Evolutionary conservation across 2,888 invertebrate species (phyloP).

Genomic region (Cryptocheilus praepositus): DNA sequence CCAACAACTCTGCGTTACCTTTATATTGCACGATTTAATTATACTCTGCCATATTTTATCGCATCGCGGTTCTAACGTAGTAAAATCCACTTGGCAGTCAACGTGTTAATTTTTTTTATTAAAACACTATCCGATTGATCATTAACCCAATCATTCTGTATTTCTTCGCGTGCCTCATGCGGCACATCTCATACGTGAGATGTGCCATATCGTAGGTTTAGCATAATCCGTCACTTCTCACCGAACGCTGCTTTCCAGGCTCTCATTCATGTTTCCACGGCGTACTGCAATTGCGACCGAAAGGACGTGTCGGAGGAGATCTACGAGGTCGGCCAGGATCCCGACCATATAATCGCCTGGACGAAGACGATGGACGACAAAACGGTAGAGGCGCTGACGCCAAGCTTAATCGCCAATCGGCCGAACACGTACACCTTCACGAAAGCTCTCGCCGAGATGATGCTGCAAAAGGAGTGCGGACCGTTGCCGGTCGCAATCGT

Average conservation of each 20-base stretch:
- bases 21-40: too few species aligned
- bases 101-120: too few species aligned
- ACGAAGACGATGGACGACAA: conserved; percentile 75
- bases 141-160: too few species aligned
- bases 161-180: too few species aligned
- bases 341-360: conserved; percentile 76
- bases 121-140: too few species aligned
- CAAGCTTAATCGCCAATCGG: conserved; percentile 75
- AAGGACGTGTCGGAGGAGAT: conserved; percentile 79
- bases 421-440: conserved; percentile 87
- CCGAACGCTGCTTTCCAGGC: conserved; percentile 69
- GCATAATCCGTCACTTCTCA: too few species aligned
- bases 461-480: conserved; percentile 78
- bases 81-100: too few species aligned
- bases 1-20: too few species aligned
- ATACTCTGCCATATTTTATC: too few species aligned
- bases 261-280: conserved; percentile 83
- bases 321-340: conserved; percentile 77
- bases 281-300: conserved; percentile 83
- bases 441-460: conserved; percentile 83
- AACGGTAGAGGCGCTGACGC: conserved; percentile 74
- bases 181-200: too few species aligned
- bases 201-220: too few species aligned
- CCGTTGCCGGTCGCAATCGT: conserved; percentile 81
- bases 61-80: too few species aligned